phyloP scores from a whole-genome alignment of 64 coral and sea anemone genomes.

The Acropora tenuis region DNA sequence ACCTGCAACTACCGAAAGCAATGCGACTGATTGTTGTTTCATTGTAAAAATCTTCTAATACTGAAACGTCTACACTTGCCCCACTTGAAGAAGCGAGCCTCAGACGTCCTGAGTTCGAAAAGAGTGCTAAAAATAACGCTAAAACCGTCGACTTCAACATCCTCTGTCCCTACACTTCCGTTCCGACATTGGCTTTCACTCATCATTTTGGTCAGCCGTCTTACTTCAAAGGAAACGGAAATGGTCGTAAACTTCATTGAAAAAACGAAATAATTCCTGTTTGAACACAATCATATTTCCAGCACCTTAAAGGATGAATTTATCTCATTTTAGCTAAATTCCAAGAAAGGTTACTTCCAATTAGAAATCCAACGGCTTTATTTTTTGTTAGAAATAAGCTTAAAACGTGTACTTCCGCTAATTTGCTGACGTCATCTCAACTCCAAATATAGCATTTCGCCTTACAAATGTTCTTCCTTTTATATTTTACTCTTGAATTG shows the following conservation, averaged over 20 bases:
- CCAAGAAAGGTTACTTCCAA: too few species aligned
- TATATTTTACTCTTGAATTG: slow-evolving; percentile 73
- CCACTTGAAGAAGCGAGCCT: slow-evolving; percentile 1
- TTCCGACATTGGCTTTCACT: too few species aligned
- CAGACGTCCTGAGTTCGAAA: background rate
- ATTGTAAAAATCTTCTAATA: slow-evolving; percentile 65
- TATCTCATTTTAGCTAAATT: background rate
- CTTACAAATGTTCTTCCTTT: slow-evolving; percentile 81
- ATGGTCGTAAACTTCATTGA: background rate
- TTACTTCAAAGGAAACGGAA: background rate
- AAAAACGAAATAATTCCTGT: too few species aligned
- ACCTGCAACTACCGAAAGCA: slow-evolving; percentile 84
- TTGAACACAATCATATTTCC: too few species aligned
- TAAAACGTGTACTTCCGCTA: slow-evolving; percentile 14
- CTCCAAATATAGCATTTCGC: slow-evolving; percentile 76
- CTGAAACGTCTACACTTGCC: background rate
- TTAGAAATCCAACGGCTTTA: too few species aligned
- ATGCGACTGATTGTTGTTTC: slow-evolving; percentile 68
- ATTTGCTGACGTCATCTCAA: slow-evolving; percentile 73
- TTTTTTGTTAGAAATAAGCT: background rate
- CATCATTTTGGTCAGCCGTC: slow-evolving; percentile 35
- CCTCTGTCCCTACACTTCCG: background rate
- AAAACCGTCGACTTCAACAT: background rate
- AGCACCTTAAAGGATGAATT: background rate
- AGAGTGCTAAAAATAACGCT: slow-evolving; percentile 11